Evolutionary conservation across 2,888 invertebrate species (phyloP).

Genomic region (Plebejus anna): DNA sequence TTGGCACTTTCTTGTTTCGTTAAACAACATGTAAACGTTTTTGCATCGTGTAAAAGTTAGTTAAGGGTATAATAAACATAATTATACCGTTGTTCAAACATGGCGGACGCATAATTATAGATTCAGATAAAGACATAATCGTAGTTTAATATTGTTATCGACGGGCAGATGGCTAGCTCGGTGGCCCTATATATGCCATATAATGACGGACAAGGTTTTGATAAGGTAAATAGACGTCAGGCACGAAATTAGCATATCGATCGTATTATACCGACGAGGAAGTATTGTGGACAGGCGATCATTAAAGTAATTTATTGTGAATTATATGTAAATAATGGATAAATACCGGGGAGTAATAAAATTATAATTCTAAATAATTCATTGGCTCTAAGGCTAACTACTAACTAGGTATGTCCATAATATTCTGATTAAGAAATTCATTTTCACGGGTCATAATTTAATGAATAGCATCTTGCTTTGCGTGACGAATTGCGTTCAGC

Average conservation of each 20-base stretch:
- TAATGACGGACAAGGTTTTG: not conserved
- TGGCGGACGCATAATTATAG: conserved; percentile 19
- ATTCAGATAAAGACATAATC: conserved; percentile 27
- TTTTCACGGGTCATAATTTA: conserved; percentile 9
- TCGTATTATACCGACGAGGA: conserved; percentile 15
- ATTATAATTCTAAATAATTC: not conserved
- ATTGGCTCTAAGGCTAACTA: not conserved
- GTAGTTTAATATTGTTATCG: conserved; percentile 29
- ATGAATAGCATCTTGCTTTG: conserved; percentile 3
- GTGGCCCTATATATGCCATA: not conserved
- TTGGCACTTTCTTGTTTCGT: conserved; percentile 1
- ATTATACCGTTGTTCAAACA: conserved; percentile 25
- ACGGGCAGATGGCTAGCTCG: conserved; percentile 14
- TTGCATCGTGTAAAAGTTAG: conserved; percentile 16
- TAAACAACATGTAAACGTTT: conserved; percentile 11
- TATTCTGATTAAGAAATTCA: conserved; percentile 5
- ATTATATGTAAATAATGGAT: conserved; percentile 19
- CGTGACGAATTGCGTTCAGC: conserved; percentile 9
- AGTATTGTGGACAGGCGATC: conserved; percentile 9
- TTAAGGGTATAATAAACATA: conserved; percentile 21
- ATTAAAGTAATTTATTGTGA: conserved; percentile 19
- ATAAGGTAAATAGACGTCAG: conserved; percentile 27
- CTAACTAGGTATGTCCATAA: not conserved
- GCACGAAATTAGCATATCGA: conserved; percentile 22
- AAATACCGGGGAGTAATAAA: conserved; percentile 1